phyloP scores from a whole-genome alignment of 2,113 vertebrate species.

The Chaetops frenatus region DNA sequence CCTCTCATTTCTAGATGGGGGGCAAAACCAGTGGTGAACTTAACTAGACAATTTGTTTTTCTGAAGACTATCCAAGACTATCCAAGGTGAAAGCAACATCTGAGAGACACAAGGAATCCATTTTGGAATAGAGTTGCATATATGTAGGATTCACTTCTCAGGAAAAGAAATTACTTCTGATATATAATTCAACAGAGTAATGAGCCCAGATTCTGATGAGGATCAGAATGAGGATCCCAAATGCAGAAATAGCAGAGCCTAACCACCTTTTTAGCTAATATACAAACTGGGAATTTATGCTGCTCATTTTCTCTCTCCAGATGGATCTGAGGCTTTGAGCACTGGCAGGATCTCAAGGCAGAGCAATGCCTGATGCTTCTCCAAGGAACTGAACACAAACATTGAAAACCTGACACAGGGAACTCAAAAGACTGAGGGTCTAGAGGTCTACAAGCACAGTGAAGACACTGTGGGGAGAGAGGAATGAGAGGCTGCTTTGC shows the following conservation, averaged over 20 bases:
- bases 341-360: neutral
- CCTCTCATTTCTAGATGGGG: neutral
- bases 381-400: neutral
- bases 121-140: neutral
- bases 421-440: neutral
- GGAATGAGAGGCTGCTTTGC: neutral
- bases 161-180: neutral
- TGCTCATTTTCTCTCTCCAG: neutral
- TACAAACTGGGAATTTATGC: neutral
- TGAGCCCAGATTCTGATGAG: neutral
- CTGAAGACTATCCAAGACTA: neutral
- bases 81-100: neutral
- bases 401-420: neutral
- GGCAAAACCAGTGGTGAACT: neutral
- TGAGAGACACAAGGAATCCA: neutral
- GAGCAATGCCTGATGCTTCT: neutral
- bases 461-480: fast-evolving
- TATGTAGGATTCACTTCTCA: neutral
- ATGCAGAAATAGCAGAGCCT: neutral
- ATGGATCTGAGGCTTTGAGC: neutral
- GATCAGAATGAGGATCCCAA: neutral
- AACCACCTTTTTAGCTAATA: neutral
- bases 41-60: neutral
- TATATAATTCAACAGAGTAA: neutral
- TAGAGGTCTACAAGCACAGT: neutral